Conservation (phyloP, 1,140 invertebrate species). For the Ctenoplectra terminalis region DNA sequence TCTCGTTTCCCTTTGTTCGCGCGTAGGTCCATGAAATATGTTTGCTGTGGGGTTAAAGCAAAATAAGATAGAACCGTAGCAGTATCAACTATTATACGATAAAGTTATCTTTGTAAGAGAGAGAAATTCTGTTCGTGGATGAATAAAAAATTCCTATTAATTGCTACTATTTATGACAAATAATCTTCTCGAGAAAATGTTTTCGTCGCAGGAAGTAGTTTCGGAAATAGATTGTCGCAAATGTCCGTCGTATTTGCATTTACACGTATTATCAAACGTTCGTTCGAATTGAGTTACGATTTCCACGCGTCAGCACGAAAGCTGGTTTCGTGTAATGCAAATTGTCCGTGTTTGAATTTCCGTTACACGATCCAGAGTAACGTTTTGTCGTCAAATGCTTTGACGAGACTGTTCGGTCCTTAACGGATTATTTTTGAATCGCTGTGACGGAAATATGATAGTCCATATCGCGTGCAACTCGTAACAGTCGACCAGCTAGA, state of each 20-base stretch:
- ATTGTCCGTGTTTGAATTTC: background rate
- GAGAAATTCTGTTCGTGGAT: too few relatives aligned
- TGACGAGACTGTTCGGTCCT: background rate
- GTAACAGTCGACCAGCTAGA: too few relatives aligned
- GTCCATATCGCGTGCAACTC: background rate
- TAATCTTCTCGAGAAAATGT: background rate
- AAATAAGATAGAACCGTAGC: background rate
- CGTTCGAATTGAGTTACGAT: background rate
- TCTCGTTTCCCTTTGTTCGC: background rate
- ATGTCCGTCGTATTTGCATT: background rate
- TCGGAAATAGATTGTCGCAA: background rate
- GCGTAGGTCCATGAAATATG: background rate
- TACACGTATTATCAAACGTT: background rate
- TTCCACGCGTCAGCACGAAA: background rate
- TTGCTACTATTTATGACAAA: too few relatives aligned
- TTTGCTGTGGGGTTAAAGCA: too few relatives aligned
- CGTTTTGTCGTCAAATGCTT: background rate
- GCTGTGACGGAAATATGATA: too few relatives aligned
- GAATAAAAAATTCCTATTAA: too few relatives aligned
- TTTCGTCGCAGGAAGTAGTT: background rate
- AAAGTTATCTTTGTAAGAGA: background rate
- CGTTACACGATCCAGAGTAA: background rate
- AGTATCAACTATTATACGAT: background rate
- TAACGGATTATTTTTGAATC: background rate
- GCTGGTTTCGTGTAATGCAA: background rate